Evolutionary conservation across 2,888 invertebrate species (phyloP), one percentile per base, ranked within the genome.

Genomic region (Cotesia congregata): DNA sequence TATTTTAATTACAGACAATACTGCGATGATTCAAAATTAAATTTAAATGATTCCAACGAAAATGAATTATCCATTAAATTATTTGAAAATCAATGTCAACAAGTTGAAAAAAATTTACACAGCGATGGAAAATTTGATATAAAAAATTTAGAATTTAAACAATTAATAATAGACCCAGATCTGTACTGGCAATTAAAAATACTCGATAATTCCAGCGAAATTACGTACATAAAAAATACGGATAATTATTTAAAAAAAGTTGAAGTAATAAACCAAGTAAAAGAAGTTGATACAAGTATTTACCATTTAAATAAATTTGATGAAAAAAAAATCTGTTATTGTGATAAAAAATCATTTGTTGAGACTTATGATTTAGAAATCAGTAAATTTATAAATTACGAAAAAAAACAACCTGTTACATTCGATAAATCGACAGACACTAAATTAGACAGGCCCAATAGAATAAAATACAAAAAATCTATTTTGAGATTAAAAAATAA

Each of bases 311-410:
- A 50, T 50, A 50, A 50, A 50, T 50, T 50, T 0, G 7, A 9
- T 50, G 4, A 12, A 50, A 50, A 50, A 12, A 50, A 50, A 12
- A 50, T 50, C 12, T 50, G 50, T 50, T 9, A 12, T 1, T 50
- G 12, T 50, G 9, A 50, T 50, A 4, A 50, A 12, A 20, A 68
- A 50, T 41, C 9, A 41, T 68, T 40, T 30, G 60, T 72, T 60
- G 67, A 74, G 41, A 81, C 77, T 50, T 80, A 80, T 9, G 79
- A 83, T 68, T 40, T 70, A 39, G 79, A 81, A 68, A 78, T 83
- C n/a, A 73, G 81, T 38, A 75, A 79, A 15, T 77, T 64, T 64
- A 17, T 64, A 40, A 65, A 60, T 65, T 69, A 40, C 30, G n/a
- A 20, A 59, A 75, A 75, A 67, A 17, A 39, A 17, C 67, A 59